These are phyloP conservation scores for Centropus unirufus DNA, from an alignment of 2,113 vertebrate species.

Conservation along the genomic window DNA sequence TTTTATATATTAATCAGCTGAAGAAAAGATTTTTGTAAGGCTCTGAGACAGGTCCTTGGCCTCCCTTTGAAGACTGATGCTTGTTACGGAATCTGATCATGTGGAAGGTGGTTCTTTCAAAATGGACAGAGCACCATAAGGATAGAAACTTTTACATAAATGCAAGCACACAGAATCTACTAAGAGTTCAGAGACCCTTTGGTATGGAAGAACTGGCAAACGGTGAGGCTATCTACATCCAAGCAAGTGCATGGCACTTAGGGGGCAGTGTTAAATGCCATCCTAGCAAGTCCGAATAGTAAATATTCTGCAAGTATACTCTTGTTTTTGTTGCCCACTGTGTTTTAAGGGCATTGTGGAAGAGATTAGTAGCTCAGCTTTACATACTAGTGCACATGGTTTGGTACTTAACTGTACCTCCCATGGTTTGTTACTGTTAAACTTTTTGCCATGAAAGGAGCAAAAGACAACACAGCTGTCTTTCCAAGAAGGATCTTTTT, in stretches of 20 bases:
- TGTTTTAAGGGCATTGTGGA: background rate
- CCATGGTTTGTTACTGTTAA: background rate
- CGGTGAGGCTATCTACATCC: background rate
- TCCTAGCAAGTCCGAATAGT: background rate
- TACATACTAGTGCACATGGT: background rate
- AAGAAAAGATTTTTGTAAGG: background rate
- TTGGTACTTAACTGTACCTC: background rate
- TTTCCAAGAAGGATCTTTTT: background rate
- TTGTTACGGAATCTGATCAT: background rate
- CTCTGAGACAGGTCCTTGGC: background rate
- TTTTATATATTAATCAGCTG: background rate
- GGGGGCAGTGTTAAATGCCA: background rate
- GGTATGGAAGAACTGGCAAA: background rate
- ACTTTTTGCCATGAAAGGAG: background rate
- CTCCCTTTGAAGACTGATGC: background rate
- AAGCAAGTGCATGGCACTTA: fast-evolving
- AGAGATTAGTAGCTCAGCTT: background rate
- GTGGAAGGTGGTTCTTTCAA: background rate
- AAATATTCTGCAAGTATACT: background rate
- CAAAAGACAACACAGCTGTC: background rate
- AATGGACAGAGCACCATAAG: background rate
- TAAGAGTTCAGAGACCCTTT: background rate
- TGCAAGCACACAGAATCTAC: background rate
- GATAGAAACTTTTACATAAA: background rate
- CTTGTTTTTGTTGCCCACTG: background rate